Base-by-base conservation (phyloP, 2,888 invertebrate genomes). In the Apantesis nais region DNA sequence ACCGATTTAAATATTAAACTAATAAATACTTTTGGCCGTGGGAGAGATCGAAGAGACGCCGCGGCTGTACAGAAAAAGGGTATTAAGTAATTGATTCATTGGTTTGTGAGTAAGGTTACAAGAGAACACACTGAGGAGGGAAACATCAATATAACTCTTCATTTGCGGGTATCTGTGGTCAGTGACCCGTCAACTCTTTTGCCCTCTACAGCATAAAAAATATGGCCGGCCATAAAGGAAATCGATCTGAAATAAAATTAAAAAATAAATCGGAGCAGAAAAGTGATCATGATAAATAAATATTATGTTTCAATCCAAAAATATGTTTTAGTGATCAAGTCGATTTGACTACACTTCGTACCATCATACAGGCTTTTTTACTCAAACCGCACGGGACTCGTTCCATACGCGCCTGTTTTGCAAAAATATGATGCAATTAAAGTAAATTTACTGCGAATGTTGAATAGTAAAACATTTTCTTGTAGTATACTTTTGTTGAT, bases 341-440 rank as follows among this genome's bases (percentile, higher is more conserved):
- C 74, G 69, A 73, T n/a, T 66, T 73, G 71, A 58, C n/a, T 11
- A 29, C 83, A 80, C 71, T 62, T 80, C 85, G 83, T 78, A 14
- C 7, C 19, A 8, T 73, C 22, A 76, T 78, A 85, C 82, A 25
- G 3, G 41, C 67, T 44, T 63, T 78, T 74, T 71, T 73, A 74
- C 67, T 68, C 72, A 82, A 85, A 83, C 86, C 87, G 75, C 86
- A 78, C 69, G 84, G 85, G 85, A 82, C 78, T 80, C 81, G 80
- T 85, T 83, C 73, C 70, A 67, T 73, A 75, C 77, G 80, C 72
- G 79, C 85, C 83, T 85, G 81, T 88, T 88, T 85, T 85, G 83
- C 77, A 86, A 81, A 89, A 89, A 89, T 88, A 88, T 87, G 85
- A 87, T 76, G 75, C 86, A 85, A 88, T 89, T 89, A 89, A 86